These are phyloP conservation scores for Hydra vulgaris DNA, from an alignment of 30 jellyfish, hydroid and myxozoan species.

Conservation along the genomic window DNA sequence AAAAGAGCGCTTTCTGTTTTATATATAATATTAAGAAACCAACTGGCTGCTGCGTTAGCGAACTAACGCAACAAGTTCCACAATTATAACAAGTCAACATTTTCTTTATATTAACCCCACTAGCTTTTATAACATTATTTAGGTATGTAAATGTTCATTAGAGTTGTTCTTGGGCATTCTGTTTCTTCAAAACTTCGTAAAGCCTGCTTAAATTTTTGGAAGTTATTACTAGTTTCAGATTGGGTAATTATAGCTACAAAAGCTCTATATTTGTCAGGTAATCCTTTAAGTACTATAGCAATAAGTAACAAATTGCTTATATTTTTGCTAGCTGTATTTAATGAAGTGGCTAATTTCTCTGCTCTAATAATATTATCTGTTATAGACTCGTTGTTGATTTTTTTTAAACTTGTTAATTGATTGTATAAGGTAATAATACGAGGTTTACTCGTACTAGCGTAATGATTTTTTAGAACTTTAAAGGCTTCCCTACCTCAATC, in stretches of 20 bases:
- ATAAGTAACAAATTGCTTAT: conserved; percentile 33
- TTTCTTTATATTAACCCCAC: neutral
- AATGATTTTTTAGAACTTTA: conserved; percentile 23
- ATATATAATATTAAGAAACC: too few species aligned
- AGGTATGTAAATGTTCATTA: neutral
- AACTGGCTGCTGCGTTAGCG: too few species aligned
- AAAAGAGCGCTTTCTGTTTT: too few species aligned
- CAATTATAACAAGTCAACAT: conserved; percentile 24
- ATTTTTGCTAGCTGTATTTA: conserved; percentile 23
- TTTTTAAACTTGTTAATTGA: conserved; percentile 43
- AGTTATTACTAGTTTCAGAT: neutral
- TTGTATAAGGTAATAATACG: conserved; percentile 34
- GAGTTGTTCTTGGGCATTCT: neutral
- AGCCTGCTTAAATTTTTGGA: conserved; percentile 21
- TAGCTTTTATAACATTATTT: neutral
- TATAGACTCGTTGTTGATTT: conserved; percentile 19
- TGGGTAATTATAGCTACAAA: conserved; percentile 28
- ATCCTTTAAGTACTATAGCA: conserved; percentile 46
- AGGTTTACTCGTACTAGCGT: conserved; percentile 47
- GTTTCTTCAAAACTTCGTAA: conserved; percentile 38
- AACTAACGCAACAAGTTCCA: too few species aligned
- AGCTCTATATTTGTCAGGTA: conserved; percentile 26
- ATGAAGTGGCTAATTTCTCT: conserved; percentile 38
- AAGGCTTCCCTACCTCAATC: conserved; percentile 59
- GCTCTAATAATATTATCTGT: conserved; percentile 42